Conservation (phyloP, 2,797 vertebrate genomes). For the Microcaecilia unicolor region DNA sequence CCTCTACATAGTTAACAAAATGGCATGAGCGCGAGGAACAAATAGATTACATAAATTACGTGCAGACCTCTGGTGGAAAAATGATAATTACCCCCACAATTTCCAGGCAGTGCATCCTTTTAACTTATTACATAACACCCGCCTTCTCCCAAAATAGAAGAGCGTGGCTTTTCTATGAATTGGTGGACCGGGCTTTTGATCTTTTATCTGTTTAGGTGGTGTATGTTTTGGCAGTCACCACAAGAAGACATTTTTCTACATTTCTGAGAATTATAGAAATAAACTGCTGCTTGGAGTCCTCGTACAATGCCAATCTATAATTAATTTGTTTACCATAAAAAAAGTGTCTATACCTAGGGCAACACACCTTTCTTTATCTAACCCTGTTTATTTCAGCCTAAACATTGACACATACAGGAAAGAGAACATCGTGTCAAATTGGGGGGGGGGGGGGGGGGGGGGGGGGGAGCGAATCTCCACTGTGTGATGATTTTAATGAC, state of each 20-base stretch:
- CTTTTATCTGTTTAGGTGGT: conserved; percentile 11
- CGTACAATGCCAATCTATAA: conserved; percentile 5
- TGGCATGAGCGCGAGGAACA: conserved; percentile 20
- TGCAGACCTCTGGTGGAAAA: no score
- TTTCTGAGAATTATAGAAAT: conserved; percentile 15
- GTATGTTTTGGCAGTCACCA: conserved; percentile 3
- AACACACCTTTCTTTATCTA: no score
- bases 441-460: no score
- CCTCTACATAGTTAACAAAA: conserved; percentile 38
- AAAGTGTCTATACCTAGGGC: conserved; percentile 23
- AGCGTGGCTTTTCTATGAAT: conserved; percentile 16
- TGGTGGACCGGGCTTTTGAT: conserved; percentile 15
- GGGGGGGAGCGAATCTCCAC: conserved; percentile 55
- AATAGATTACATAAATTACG: conserved; percentile 37
- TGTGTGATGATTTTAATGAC: conserved; percentile 66
- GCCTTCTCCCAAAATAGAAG: conserved; percentile 18
- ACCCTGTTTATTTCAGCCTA: conserved; percentile 42
- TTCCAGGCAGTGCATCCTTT: conserved; percentile 22
- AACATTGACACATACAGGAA: conserved; percentile 46
- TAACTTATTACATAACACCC: conserved; percentile 4
- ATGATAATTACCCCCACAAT: conserved; percentile 20
- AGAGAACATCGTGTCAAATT: conserved; percentile 48
- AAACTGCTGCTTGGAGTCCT: conserved; percentile 1
- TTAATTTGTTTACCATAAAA: conserved; percentile 13
- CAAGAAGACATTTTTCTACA: neutral